Evolutionary conservation across 2,888 invertebrate genomes (phyloP).

Genomic region (Deladenus siricidicola): DNA sequence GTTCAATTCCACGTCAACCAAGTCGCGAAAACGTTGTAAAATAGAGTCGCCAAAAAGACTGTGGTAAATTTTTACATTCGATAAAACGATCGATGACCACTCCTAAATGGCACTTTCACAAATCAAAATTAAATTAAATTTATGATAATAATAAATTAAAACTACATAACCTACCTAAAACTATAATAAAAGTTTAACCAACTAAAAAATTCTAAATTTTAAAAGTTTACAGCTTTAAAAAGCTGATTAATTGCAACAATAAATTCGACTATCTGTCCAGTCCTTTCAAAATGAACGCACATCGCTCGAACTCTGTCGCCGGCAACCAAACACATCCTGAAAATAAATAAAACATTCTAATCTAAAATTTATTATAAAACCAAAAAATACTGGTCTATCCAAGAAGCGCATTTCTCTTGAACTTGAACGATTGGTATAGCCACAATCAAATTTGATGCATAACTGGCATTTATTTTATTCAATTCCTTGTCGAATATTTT

Average conservation of each 20-base stretch:
- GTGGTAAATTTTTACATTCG: slow-evolving; percentile 26
- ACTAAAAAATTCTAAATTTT: background rate
- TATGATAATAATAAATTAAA: background rate
- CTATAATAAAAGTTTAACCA: background rate
- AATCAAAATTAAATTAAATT: background rate
- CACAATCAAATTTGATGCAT: slow-evolving; percentile 6
- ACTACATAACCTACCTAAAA: background rate
- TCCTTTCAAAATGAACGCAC: slow-evolving; percentile 41
- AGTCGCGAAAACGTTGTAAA: slow-evolving; percentile 25
- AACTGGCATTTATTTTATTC: slow-evolving; percentile 21
- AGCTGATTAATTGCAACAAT: slow-evolving; percentile 36
- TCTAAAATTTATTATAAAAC: no score
- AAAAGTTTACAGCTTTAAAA: slow-evolving; percentile 26
- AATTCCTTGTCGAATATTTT: slow-evolving; percentile 22
- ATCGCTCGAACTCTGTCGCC: slow-evolving; percentile 36
- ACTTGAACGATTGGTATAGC: slow-evolving; percentile 2
- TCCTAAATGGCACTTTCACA: no score
- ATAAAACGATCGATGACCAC: slow-evolving; percentile 34
- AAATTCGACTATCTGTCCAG: slow-evolving; percentile 44
- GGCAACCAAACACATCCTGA: slow-evolving; percentile 33
- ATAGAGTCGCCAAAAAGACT: slow-evolving; percentile 27
- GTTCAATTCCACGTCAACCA: slow-evolving; percentile 26
- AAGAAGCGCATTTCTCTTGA: slow-evolving; percentile 14
- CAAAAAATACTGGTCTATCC: slow-evolving; percentile 17
- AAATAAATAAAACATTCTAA: slow-evolving; percentile 1